phyloP scores from a whole-genome alignment of 2,797 vertebrate species.

The Zalophus californianus region DNA sequence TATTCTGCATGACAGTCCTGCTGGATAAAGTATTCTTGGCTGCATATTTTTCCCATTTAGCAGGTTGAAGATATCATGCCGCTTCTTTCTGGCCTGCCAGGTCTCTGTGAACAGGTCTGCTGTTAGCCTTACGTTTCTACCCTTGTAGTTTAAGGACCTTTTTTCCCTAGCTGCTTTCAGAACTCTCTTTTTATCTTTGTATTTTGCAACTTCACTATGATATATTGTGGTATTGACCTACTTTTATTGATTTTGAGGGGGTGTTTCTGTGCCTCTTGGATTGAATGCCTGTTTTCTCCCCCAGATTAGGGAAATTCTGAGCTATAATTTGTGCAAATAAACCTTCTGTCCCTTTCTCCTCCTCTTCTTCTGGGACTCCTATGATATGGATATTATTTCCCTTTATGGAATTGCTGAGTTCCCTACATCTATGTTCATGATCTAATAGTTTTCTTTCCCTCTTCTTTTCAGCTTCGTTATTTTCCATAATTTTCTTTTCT shows the following conservation, averaged over 20 bases:
- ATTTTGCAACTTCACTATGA: not conserved
- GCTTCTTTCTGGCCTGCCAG: not conserved
- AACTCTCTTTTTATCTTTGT: not conserved
- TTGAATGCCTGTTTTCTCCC: not conserved
- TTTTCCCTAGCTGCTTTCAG: not conserved
- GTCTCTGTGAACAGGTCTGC: not conserved
- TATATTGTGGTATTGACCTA: not conserved
- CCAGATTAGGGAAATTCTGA: not conserved
- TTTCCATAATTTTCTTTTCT: not conserved
- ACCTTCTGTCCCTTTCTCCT: not conserved
- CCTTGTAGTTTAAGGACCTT: not conserved
- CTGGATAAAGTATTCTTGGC: not conserved
- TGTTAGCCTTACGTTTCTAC: not conserved
- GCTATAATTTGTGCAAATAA: not conserved
- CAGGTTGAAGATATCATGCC: not conserved
- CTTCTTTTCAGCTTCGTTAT: not conserved
- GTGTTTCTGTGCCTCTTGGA: not conserved
- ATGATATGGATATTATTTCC: not conserved
- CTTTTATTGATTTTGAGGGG: not conserved
- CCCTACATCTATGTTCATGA: not conserved
- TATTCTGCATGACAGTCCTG: not conserved
- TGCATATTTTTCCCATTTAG: not conserved
- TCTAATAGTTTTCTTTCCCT: not conserved
- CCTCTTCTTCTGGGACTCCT: not conserved
- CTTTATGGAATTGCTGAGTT: not conserved